Base-by-base conservation (phyloP, 2,113 vertebrate genomes). In the Australoheros scitulus region DNA sequence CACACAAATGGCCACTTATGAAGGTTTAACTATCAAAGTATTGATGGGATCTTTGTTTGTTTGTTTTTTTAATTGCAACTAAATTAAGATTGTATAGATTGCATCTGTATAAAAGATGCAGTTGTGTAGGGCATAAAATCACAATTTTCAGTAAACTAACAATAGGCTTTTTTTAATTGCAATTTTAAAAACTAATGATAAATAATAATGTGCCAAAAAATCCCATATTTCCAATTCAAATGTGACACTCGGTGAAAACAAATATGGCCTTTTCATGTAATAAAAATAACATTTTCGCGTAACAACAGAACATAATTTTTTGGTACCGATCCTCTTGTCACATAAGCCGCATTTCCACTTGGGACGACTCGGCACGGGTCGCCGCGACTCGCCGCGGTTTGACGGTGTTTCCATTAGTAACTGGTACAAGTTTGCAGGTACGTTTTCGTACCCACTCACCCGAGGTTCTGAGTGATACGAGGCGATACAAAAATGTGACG, bases 281-380 rank as follows among this genome's bases (percentile, higher is more conserved):
- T 8, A 38, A 38, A 7, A 34, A 34, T 34, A 34, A 34, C 34
- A 34, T 34, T 34, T 34, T 50, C 13, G 61, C 7, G 1, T 10
- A 61, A 17, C 26, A 34, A 24, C 17, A 60, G 7, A 79, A 60
- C 17, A 24, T 3, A 85, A 9, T 38, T 34, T 20, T 86, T 81
- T 80, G 76, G 38, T 63, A 61, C 76, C 87, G 84, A 89, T 82
- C 70, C 63, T 78, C 41, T 76, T 57, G 60, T 22, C 87, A 83
- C 17, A 43, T 36, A 26, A n/a, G n/a, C n/a, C n/a, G n/a, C n/a
- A n/a, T n/a, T n/a, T n/a, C n/a, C n/a, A n/a, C n/a, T n/a, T n/a
- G n/a, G n/a, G n/a, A n/a, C n/a, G n/a, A n/a, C n/a, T n/a, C n/a
- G n/a, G n/a, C n/a, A n/a, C n/a, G n/a, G n/a, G n/a, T n/a, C n/a